A percentile compares a stretch with the other conserved stretches of the same genome.
Conservation (phyloP, 2,113 vertebrate species). For the Eurypyga helias region DNA sequence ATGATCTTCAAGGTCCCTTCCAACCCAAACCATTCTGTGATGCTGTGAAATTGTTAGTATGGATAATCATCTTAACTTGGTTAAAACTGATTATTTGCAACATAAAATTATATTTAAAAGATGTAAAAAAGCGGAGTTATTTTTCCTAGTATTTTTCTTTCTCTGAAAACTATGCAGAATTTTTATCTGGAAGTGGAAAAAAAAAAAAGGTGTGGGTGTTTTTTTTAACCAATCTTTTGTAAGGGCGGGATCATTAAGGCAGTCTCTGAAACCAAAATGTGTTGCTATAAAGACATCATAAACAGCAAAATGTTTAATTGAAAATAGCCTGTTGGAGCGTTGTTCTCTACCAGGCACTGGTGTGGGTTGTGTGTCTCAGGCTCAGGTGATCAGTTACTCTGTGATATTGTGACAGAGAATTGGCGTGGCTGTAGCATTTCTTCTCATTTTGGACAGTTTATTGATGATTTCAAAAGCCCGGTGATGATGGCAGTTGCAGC, state of each 20-base stretch:
- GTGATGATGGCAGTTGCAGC: background rate
- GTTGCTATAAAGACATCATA: background rate
- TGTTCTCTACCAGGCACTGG: background rate
- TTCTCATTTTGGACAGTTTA: background rate
- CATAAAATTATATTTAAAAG: background rate
- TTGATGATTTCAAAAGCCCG: background rate
- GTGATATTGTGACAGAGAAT: background rate
- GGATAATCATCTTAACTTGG: background rate
- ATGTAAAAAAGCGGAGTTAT: background rate
- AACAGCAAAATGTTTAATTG: background rate
- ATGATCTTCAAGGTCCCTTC: no score
- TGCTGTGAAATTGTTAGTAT: background rate
- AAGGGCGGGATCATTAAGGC: background rate
- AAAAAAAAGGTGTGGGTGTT: accelerated
- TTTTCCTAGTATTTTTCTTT: background rate
- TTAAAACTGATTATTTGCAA: background rate
- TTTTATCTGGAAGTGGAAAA: background rate
- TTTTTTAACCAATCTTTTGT: background rate
- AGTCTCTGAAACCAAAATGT: background rate
- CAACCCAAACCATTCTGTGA: no score
- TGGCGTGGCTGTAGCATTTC: background rate
- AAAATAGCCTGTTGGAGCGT: background rate
- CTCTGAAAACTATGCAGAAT: background rate
- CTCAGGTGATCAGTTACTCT: background rate
- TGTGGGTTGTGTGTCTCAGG: background rate